Base-by-base conservation (phyloP, 2,797 vertebrate genomes). In the Merluccius polli region DNA sequence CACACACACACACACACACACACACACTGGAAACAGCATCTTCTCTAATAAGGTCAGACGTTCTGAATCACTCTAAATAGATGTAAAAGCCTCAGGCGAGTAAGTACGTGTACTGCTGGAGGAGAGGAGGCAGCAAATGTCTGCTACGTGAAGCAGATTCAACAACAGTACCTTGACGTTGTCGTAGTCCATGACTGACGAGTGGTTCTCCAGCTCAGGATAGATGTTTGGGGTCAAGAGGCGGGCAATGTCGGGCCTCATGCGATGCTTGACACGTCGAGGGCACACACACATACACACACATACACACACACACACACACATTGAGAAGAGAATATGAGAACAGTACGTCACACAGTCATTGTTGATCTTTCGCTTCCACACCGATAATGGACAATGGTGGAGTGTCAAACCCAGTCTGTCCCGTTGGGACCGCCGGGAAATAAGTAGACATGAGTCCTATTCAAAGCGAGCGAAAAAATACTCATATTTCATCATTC, bases 171-270 rank as follows among this genome's bases (percentile, higher is more conserved):
- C 97, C 94, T 96, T 97, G 87, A 98, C 91, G 84, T 94, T 94
- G 35, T 96, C 96, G 44, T 97, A 98, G 29, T 92, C 80, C 78
- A 96, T 86, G 71, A 99, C 97, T 83, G 96, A 97, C 5, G 95
- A 92, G 83, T 98, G 97, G 82, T 99, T 98, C 88, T 96, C 92
- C 79, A 98, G 88, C 59, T 95, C 89, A 52, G 88, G 72, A 83
- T 99, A 99, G 87, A 99, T 96, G 85, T 97, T 95, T 73, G 97
- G 97, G 16, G 93, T 95, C 87, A 98, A 89, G 72, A 99, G 95
- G 59, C 85, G 86, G 74, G 97, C 97, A 41, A 99, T 98, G 74
- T 97, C 95, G 78, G 97, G 96, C 73, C 96, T 93, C 97, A 98
- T 98, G 38, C 96, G 96, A 88, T 99, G 97, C 97, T 99, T 76